Conservation (phyloP, 2,113 vertebrate species). For the Seriola rivoliana region DNA sequence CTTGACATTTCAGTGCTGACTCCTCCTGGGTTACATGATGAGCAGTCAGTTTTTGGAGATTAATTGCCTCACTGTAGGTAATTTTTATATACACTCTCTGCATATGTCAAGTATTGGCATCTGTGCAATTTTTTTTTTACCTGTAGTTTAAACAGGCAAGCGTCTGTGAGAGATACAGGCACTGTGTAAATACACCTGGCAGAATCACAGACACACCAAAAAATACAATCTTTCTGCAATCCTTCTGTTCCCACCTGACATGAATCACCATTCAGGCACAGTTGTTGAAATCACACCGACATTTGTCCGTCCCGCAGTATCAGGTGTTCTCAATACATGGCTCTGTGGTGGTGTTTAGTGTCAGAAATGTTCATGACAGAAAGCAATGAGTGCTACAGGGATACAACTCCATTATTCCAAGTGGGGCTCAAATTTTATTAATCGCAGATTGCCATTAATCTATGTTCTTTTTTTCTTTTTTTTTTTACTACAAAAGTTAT, state of each 20-base stretch:
- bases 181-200: not conserved
- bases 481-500: not conserved
- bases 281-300: not conserved
- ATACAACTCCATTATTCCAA: not conserved
- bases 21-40: not conserved
- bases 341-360: too few relatives aligned
- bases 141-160: not conserved
- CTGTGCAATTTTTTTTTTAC: not conserved
- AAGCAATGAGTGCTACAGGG: not conserved
- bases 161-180: not conserved
- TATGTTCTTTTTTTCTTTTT: too few relatives aligned
- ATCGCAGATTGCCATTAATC: not conserved
- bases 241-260: not conserved
- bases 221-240: not conserved
- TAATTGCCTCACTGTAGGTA: not conserved
- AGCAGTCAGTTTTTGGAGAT: not conserved
- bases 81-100: not conserved
- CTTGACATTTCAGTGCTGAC: not conserved
- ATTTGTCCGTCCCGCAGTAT: not conserved
- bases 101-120: not conserved
- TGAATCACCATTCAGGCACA: not conserved
- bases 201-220: not conserved
- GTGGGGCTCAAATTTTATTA: not conserved
- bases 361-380: not conserved
- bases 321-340: not conserved